phyloP scores from a whole-genome alignment of 2,113 vertebrate species.

The Daboia siamensis region DNA sequence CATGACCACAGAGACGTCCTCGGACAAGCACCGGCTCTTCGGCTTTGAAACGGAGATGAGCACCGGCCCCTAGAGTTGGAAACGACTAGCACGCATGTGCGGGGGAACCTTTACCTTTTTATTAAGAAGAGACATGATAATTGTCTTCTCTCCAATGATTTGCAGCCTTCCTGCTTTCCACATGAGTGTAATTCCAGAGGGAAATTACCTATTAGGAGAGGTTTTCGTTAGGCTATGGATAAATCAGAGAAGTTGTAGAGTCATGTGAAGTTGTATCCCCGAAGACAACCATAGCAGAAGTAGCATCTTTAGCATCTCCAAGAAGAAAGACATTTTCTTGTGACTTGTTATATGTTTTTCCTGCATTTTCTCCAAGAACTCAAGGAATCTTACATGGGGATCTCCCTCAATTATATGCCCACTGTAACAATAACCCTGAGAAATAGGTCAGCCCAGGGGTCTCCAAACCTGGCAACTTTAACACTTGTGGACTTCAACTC shows the following conservation, averaged over 20 bases:
- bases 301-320: neutral
- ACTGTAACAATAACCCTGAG: neutral
- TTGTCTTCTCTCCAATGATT: neutral
- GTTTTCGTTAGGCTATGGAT: neutral
- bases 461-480: too few relatives aligned
- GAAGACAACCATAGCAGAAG: neutral
- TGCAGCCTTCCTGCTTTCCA: neutral
- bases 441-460: neutral
- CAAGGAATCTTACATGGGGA: neutral
- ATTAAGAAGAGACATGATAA: too few relatives aligned
- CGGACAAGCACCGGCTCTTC: too few relatives aligned
- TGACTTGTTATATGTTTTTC: neutral
- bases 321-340: neutral
- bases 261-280: neutral
- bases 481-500: neutral
- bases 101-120: too few relatives aligned
- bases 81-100: too few relatives aligned
- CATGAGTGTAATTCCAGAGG: neutral
- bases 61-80: too few relatives aligned
- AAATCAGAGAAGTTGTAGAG: neutral
- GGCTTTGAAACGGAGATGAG: too few relatives aligned
- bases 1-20: too few relatives aligned
- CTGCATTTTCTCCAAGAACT: neutral
- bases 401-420: neutral
- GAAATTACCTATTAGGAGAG: neutral